Evolutionary conservation across 1,140 invertebrate species (phyloP), one percentile per base, ranked within the genome.

Genomic region (Drosophila hydei): DNA sequence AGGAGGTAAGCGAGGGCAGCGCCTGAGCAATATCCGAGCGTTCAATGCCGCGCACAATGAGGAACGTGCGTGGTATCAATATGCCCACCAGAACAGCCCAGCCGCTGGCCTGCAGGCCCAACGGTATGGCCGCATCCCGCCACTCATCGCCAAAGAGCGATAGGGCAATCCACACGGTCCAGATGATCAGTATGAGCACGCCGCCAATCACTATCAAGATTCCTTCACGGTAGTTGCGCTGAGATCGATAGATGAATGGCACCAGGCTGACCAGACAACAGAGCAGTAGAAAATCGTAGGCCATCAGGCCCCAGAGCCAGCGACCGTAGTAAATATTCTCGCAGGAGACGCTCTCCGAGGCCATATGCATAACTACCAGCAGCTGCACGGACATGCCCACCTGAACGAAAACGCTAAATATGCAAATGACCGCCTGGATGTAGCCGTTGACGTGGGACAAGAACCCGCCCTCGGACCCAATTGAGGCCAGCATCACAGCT

Each of bases 151-250:
- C 91, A 12, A 93, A 81, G 2, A 94, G 18, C 25, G 93, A 93
- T 7, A 92, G 71, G 0, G 92, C 90, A 11, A 93, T 87, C 93
- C 94, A 94, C 3, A 91, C 79, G 2, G 92, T 75, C 94, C 94
- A 95, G 1, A 93, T 88, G 14, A 91, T 68, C 16, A 92, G 67
- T 7, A 91, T 89, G 4, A 92, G 64, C 12, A 91, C 85, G 2
- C 83, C 59, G 4, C 89, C 80, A 42, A 90, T 80, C 21, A 91
- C 84, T 14, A 92, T 90, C 0, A 93, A 54, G 51, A 93, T 88
- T 1, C 94, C 94, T 83, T 95, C 94, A 2, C 92, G 92, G 78
- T 94, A 94, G 72, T 95, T 95, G n/a, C 94, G 92, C 52, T 93
- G 93, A 5, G 94, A 94, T 11, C 93, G 92, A 38, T 92, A 92